Evolutionary conservation across 2,888 invertebrate genomes (phyloP), one percentile per base, ranked within the genome.

Genomic region (Spicauda simplicius): DNA sequence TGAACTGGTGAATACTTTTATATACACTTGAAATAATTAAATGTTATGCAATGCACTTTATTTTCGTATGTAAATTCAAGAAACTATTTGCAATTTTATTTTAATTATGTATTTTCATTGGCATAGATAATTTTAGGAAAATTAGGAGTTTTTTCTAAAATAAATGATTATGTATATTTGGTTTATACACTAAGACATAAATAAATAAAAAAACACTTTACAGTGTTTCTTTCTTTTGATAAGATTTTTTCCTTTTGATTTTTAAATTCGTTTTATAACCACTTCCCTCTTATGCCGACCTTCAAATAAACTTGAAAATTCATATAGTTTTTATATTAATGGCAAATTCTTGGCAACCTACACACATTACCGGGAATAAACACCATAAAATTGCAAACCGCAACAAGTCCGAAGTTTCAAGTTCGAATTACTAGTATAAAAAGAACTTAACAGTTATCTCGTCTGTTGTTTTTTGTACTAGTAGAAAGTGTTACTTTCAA

Each of bases 141-240:
- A 76, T 73, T 73, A 63, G 71, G 68, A 73, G 60, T 69, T 75
- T 80, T 80, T 80, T 77, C 77, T 74, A 79, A 78, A 77, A 76
- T 73, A 71, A 72, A 67, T 59, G 72, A 73, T 66, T 75, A 71
- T 83, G 80, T 84, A 82, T 80, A 82, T 81, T 82, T 80, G 77
- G 77, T 78, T 77, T 73, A 66, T 59, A 30, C 48, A 74, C 72
- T 75, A 77, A 78, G 77, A 77, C 71, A 79, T 73, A 71, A 78
- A 61, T 61, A 61, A 78, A 41, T 41, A 76, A 78, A 79, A 78
- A 74, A 71, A 71, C 66, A 68, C 53, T 12, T 14, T 11, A 25
- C 25, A 76, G 52, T 69, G 66, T 69, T 66, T n/a, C 25, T 25
- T 25, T 25, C 25, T 62, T 71, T 61, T 71, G 30, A 11, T 33